Base-by-base conservation (phyloP, 2,888 invertebrate genomes). In the Mesoligia furuncula region DNA sequence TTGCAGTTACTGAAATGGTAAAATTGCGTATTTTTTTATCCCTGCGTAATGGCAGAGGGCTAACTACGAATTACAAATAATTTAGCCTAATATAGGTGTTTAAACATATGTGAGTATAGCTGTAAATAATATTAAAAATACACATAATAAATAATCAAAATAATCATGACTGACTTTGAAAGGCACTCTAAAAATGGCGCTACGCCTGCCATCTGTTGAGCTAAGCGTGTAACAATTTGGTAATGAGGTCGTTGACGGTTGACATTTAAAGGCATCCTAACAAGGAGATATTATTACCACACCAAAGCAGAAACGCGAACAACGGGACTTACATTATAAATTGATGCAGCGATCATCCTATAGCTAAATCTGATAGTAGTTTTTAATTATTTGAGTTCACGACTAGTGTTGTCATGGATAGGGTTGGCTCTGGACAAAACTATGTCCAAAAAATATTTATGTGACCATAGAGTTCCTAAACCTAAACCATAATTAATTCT, bases 161-260 rank as follows among this genome's bases (percentile, higher is more conserved):
- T 78, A 62, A 66, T 71, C 42, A 73, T 62, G 27, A 45, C 66
- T 67, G 45, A 72, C 54, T 73, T 45, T 82, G 31, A 75, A 81
- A 76, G 59, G 27, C 67, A 57, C 57, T 69, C 65, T 79, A 48
- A 74, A 80, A 81, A 74, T 76, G 73, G 84, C 69, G 71, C 51
- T 71, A 45, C 74, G 80, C 68, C 77, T 62, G 84, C 85, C 88
- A 88, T 87, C 87, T 88, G 84, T 84, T 74, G 71, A 61, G 75
- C 59, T 67, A 61, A 68, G 48, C 71, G 79, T 71, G 45, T 70
- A 78, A 81, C 76, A 75, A 59, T 74, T 83, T 82, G 9, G 36
- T 65, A 82, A 79, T 71, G 73, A 86, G 87, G 83, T 87, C 87
- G 70, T 80, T 83, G 88, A 77, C 87, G 71, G 79, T 77, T 86